Percentiles rank a stretch among this genome's conserved stretches.
These are phyloP conservation scores for Andrena hattorfiana DNA, from an alignment of 2,888 invertebrate genomes.

Conservation along the genomic window DNA sequence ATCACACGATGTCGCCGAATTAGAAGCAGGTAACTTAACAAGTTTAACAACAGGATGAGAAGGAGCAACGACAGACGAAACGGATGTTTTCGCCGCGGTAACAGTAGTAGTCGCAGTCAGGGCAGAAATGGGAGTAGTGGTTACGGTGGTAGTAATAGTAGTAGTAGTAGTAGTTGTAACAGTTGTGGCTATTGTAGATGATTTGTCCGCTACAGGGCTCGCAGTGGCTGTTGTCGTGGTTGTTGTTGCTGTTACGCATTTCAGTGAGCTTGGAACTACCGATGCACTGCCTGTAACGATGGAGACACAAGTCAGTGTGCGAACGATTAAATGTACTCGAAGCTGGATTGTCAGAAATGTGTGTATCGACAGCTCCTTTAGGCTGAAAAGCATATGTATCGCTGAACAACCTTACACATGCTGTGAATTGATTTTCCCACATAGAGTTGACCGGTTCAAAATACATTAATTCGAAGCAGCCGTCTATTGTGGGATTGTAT, in stretches of 20 bases:
- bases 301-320: constrained; percentile 7
- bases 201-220: constrained; percentile 83
- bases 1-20: constrained; percentile 76
- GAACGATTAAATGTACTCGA: neutral
- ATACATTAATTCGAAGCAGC: constrained; percentile 52
- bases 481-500: constrained; percentile 39
- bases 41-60: constrained; percentile 82
- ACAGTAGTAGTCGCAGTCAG: constrained; percentile 47
- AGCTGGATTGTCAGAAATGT: neutral
- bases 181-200: constrained; percentile 68
- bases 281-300: constrained; percentile 86
- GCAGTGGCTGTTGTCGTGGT: constrained; percentile 66
- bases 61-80: constrained; percentile 55
- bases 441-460: constrained; percentile 45
- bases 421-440: constrained; percentile 76
- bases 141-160: constrained; percentile 48
- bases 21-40: constrained; percentile 79
- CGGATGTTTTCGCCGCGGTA: constrained; percentile 61
- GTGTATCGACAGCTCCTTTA: constrained; percentile 72
- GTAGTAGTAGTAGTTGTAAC: constrained; percentile 54
- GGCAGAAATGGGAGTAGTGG: constrained; percentile 46
- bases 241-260: constrained; percentile 70
- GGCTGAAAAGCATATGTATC: constrained; percentile 56
- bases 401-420: constrained; percentile 76
- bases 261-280: constrained; percentile 77